These are phyloP conservation scores for Silurus asotus DNA, from an alignment of 2,113 vertebrate species.

Conservation along the genomic window DNA sequence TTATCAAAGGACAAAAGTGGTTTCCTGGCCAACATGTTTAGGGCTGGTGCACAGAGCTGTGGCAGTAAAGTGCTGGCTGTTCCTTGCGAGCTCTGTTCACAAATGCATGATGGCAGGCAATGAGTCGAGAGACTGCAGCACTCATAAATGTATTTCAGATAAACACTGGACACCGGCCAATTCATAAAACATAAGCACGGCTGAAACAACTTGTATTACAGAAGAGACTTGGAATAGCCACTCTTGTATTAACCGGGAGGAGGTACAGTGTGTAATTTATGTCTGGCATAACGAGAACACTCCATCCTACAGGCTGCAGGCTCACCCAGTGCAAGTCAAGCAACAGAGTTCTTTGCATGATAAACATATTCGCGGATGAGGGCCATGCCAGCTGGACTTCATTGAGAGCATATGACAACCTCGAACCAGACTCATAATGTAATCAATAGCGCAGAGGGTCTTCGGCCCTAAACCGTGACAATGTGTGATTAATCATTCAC, in stretches of 20 bases:
- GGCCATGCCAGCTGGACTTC: neutral
- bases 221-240: neutral
- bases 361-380: constrained; percentile 9
- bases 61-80: neutral
- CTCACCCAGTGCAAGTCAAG: constrained; percentile 18
- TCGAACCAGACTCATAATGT: constrained; percentile 46
- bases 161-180: neutral
- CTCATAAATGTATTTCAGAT: constrained; percentile 7
- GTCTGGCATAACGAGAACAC: neutral
- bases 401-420: constrained; percentile 12
- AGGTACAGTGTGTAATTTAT: neutral
- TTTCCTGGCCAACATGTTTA: constrained; percentile 28
- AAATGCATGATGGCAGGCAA: constrained; percentile 14
- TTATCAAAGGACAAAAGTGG: constrained; percentile 13
- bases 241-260: neutral
- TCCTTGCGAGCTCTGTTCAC: constrained; percentile 20
- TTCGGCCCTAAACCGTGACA: constrained; percentile 52
- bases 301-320: neutral
- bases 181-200: neutral
- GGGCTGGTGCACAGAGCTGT: constrained; percentile 15
- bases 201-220: neutral
- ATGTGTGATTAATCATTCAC: constrained; percentile 51
- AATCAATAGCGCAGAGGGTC: constrained; percentile 12
- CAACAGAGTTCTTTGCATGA: constrained; percentile 7
- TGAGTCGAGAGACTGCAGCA: neutral